A percentile compares a stretch with the other conserved stretches of the same genome.
Conservation (phyloP, 2,113 vertebrate species). For the Apeltes quadracus region DNA sequence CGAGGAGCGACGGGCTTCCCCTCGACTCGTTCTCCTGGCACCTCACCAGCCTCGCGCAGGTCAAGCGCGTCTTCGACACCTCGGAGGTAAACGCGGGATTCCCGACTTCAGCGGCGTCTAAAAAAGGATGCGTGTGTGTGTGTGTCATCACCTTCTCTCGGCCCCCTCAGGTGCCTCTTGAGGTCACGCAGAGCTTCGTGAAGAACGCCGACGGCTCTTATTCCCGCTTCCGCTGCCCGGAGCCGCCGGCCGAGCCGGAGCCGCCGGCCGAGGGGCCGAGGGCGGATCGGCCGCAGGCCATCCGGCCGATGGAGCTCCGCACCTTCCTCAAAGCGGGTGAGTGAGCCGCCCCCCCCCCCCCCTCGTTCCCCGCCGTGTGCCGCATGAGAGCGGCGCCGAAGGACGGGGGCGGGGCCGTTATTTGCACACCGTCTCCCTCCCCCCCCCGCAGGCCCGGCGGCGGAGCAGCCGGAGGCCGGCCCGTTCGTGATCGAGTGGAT, state of each 20-base stretch:
- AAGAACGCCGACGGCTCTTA: constrained; percentile 89
- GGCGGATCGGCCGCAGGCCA: constrained; percentile 83
- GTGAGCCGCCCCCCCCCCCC: constrained; percentile 51
- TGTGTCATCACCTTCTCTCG: too few species aligned
- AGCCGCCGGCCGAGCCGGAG: constrained; percentile 82
- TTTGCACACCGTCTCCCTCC: not conserved
- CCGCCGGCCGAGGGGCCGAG: constrained; percentile 69
- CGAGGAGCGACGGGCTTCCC: constrained; percentile 86
- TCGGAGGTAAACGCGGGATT: constrained; percentile 88
- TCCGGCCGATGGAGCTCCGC: constrained; percentile 89
- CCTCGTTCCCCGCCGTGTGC: too few species aligned
- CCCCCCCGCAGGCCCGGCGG: constrained; percentile 76
- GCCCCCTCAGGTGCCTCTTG: constrained; percentile 85
- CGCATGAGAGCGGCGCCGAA: too few species aligned
- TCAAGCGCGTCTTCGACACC: constrained; percentile 93
- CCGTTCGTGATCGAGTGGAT: constrained; percentile 93
- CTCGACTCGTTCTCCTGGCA: constrained; percentile 91
- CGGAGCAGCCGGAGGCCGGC: constrained; percentile 85
- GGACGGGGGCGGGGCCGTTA: too few species aligned
- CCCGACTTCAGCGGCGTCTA: too few species aligned
- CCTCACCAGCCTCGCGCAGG: constrained; percentile 88
- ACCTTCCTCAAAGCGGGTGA: constrained; percentile 93
- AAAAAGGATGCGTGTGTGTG: too few species aligned
- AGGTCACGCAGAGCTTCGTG: constrained; percentile 90
- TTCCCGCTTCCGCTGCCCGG: constrained; percentile 84